Conservation (phyloP, 1,140 invertebrate species). For the Drosophila fuyamai region DNA sequence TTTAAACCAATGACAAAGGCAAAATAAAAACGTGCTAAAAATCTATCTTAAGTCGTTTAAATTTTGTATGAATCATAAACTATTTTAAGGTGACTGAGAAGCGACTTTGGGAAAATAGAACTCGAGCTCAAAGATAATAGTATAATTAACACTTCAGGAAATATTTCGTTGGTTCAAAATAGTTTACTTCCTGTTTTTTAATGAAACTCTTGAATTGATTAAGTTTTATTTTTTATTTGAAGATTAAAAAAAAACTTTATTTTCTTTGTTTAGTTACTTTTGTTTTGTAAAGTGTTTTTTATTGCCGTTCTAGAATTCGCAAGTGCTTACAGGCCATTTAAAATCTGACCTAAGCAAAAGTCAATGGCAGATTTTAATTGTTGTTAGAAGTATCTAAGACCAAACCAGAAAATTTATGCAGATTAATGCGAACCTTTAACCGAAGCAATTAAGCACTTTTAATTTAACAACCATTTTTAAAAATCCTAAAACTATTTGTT, state of each 20-base stretch:
- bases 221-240: neutral
- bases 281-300: neutral
- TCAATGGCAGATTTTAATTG: neutral
- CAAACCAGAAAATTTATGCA: neutral
- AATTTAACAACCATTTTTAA: no score
- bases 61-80: constrained; percentile 7
- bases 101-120: neutral
- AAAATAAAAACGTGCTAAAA: neutral
- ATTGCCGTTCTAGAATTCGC: neutral
- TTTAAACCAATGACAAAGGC: neutral
- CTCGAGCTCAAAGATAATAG: neutral
- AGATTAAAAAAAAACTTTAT: neutral
- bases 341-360: neutral
- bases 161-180: neutral
- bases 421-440: neutral
- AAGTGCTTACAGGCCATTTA: neutral
- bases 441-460: no score
- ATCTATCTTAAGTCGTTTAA: constrained; percentile 10
- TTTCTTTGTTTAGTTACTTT: neutral
- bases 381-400: neutral
- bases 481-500: no score
- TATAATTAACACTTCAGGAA: constrained; percentile 5
- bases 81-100: constrained; percentile 2
- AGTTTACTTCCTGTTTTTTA: neutral
- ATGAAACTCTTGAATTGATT: neutral